Evolutionary conservation across 1,140 invertebrate genomes (phyloP).

Genomic region (Melipona quadrifasciata): DNA sequence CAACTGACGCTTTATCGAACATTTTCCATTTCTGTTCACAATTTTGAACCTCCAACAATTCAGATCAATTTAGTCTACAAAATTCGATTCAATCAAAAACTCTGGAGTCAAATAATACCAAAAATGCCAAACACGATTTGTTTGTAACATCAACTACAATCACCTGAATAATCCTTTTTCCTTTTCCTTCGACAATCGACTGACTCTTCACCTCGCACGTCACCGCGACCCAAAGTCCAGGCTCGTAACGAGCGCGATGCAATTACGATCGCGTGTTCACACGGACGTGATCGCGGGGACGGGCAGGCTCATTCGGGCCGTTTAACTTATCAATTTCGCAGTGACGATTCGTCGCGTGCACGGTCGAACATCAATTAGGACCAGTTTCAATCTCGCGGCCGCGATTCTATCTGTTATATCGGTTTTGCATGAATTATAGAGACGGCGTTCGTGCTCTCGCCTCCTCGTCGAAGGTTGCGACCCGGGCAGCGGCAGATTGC

Average conservation of each 20-base stretch:
- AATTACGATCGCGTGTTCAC: neutral
- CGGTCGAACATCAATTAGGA: conserved; percentile 5
- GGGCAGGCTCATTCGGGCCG: neutral
- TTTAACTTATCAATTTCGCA: conserved; percentile 10
- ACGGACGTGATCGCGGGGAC: too few species aligned
- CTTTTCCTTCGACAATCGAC: neutral
- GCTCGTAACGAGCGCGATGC: neutral
- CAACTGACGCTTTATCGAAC: too few species aligned
- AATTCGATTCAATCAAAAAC: too few species aligned
- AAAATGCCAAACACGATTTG: too few species aligned
- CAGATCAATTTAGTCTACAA: too few species aligned
- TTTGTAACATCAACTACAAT: too few species aligned
- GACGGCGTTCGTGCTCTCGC: neutral
- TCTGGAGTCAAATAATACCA: too few species aligned
- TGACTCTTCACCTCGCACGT: too few species aligned
- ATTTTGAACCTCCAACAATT: too few species aligned
- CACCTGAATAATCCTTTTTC: neutral
- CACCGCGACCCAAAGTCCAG: neutral
- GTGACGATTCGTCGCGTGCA: conserved; percentile 1
- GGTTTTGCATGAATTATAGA: conserved; percentile 28
- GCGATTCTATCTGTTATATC: conserved; percentile 29
- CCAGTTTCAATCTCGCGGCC: neutral
- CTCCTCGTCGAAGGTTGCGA: neutral
- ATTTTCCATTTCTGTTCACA: too few species aligned
- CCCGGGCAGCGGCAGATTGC: neutral